These are phyloP conservation scores for Empidonax alnorum DNA, from an alignment of 2,113 vertebrate species.

Conservation along the genomic window DNA sequence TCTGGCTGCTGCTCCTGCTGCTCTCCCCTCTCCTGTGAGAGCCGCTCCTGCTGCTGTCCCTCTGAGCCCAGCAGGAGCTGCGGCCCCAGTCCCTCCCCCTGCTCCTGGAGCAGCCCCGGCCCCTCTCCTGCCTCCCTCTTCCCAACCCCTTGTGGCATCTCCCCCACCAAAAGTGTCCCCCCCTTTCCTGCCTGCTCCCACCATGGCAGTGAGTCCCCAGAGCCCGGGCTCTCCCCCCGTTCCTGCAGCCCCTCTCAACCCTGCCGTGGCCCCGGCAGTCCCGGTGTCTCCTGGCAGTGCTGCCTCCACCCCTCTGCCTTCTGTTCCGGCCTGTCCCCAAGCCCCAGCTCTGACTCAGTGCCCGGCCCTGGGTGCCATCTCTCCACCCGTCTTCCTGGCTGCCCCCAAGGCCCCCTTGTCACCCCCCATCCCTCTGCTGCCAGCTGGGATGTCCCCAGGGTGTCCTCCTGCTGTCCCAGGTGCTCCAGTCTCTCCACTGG, in stretches of 20 bases:
- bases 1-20: not conserved
- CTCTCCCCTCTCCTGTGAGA: slow-evolving; percentile 56
- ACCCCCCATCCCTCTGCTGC: not conserved
- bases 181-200: not conserved
- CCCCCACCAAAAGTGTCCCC: not conserved
- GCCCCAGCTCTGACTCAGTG: not conserved
- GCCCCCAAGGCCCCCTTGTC: not conserved
- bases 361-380: not conserved
- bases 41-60: slow-evolving; percentile 16
- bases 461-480: not conserved
- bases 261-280: not conserved
- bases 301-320: not conserved
- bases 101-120: not conserved
- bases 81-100: not conserved
- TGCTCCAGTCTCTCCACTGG: not conserved
- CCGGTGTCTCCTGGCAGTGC: not conserved
- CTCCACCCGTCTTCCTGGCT: not conserved
- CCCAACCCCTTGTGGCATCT: not conserved
- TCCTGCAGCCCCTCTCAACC: not conserved
- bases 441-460: not conserved
- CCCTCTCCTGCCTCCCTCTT: not conserved
- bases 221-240: not conserved
- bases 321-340: not conserved
- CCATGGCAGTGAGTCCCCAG: not conserved
- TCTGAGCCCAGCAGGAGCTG: not conserved